Percentiles rank a stretch among this genome's conserved stretches.
Conservation (phyloP, 2,797 vertebrate genomes). For the Gadopsis bispinosus region DNA sequence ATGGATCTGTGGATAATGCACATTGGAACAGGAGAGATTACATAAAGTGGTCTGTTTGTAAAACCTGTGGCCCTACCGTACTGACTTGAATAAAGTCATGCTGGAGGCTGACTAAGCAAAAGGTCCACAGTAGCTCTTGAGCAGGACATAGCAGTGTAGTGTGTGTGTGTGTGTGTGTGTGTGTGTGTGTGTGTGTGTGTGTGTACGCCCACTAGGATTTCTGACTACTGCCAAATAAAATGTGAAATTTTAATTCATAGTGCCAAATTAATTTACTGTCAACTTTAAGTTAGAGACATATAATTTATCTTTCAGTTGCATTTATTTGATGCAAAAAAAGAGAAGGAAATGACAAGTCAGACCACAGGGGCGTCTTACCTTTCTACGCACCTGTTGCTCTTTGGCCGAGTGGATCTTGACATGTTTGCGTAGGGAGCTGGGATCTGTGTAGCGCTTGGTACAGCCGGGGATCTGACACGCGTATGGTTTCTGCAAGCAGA, state of each 20-base stretch:
- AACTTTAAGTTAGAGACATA: background rate
- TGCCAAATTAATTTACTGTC: background rate
- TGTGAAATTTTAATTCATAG: no score
- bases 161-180: no score
- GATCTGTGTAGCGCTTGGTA: constrained; percentile 98
- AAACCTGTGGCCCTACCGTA: constrained; percentile 20
- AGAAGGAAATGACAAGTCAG: background rate
- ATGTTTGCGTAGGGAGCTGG: constrained; percentile 98
- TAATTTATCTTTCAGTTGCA: background rate
- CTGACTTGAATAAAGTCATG: constrained; percentile 31
- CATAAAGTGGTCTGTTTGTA: constrained; percentile 40
- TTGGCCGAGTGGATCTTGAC: constrained; percentile 98
- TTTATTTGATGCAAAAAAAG: background rate
- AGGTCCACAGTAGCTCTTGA: constrained; percentile 34
- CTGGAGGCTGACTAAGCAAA: constrained; percentile 16
- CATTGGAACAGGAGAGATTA: constrained; percentile 49
- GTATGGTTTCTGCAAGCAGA: constrained; percentile 91
- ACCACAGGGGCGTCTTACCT: constrained; percentile 86
- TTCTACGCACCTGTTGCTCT: constrained; percentile 96
- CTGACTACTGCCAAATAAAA: background rate
- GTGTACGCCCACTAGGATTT: background rate
- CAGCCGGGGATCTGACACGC: constrained; percentile 98
- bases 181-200: no score
- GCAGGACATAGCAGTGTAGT: background rate
- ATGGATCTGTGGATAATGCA: constrained; percentile 58